Percentiles rank a stretch among this genome's conserved stretches.
phyloP scores from a whole-genome alignment of 2,113 vertebrate species.

The Mirounga angustirostris region DNA sequence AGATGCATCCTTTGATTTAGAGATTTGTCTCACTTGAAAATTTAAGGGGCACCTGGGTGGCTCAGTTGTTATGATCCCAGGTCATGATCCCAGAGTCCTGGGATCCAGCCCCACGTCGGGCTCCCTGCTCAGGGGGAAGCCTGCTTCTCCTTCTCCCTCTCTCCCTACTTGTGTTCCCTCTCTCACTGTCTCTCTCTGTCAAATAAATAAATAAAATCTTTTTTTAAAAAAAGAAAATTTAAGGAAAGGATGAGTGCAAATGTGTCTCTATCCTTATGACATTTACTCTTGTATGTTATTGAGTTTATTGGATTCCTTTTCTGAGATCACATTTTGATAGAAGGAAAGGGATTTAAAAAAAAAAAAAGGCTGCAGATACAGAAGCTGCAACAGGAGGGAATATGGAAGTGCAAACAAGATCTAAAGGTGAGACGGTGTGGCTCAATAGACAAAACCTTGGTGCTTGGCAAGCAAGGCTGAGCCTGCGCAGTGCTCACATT shows the following conservation, averaged over 20 bases:
- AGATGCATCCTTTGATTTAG: not conserved
- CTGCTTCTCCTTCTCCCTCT: no score
- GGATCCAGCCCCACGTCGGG: no score
- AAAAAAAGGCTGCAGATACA: not conserved
- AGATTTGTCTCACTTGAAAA: constrained; percentile 48
- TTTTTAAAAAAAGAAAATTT: not conserved
- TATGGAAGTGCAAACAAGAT: not conserved
- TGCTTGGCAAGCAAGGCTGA: not conserved
- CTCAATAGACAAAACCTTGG: not conserved
- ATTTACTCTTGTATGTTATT: not conserved
- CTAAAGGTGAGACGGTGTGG: not conserved
- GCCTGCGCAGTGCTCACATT: not conserved
- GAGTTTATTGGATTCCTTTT: constrained; percentile 17
- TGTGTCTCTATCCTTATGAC: not conserved
- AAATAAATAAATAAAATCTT: no score
- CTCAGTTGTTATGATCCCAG: no score
- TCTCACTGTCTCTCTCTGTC: no score
- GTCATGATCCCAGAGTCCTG: no score
- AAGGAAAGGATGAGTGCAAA: not conserved
- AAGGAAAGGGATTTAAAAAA: not conserved
- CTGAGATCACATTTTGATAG: constrained; percentile 8
- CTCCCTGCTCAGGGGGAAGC: no score
- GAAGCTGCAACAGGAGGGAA: not conserved
- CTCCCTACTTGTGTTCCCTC: no score
- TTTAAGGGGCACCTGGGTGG: not conserved